Conservation (phyloP, 2,113 vertebrate genomes). For the Rhinolophus ferrumequinum region DNA sequence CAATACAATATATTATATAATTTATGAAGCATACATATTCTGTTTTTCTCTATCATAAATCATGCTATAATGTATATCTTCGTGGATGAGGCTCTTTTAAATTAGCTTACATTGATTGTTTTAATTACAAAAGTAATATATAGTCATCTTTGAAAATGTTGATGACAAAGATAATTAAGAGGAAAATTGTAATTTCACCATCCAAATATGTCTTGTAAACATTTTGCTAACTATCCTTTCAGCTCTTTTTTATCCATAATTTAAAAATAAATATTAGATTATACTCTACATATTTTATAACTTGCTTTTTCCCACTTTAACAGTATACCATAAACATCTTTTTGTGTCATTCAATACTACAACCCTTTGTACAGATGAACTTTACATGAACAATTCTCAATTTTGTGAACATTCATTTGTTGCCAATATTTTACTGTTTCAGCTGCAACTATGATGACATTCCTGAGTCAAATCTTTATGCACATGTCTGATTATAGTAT, state of each 20-base stretch:
- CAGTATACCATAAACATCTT: slow-evolving; percentile 13
- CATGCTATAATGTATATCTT: background rate
- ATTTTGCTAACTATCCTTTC: slow-evolving; percentile 48
- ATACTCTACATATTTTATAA: slow-evolving; percentile 22
- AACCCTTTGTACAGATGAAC: background rate
- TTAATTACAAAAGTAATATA: slow-evolving; percentile 32
- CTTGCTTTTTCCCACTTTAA: slow-evolving; percentile 19
- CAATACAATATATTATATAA: background rate
- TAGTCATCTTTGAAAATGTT: slow-evolving; percentile 39
- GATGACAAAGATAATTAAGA: slow-evolving; percentile 17
- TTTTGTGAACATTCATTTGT: slow-evolving; percentile 18
- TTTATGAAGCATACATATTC: slow-evolving; percentile 8
- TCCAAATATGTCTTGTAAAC: background rate
- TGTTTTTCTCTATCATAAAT: background rate
- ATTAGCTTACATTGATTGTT: background rate
- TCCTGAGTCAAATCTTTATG: background rate
- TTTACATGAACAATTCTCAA: background rate
- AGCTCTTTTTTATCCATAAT: slow-evolving; percentile 29
- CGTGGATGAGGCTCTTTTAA: slow-evolving; percentile 15
- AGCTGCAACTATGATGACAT: background rate
- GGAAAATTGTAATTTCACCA: slow-evolving; percentile 37
- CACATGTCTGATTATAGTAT: background rate
- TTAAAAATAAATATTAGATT: slow-evolving; percentile 36
- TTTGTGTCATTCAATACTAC: background rate
- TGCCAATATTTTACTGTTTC: background rate